These are phyloP conservation scores for Anagrus nilaparvatae DNA, from an alignment of 1,140 invertebrate genomes.

Conservation along the genomic window DNA sequence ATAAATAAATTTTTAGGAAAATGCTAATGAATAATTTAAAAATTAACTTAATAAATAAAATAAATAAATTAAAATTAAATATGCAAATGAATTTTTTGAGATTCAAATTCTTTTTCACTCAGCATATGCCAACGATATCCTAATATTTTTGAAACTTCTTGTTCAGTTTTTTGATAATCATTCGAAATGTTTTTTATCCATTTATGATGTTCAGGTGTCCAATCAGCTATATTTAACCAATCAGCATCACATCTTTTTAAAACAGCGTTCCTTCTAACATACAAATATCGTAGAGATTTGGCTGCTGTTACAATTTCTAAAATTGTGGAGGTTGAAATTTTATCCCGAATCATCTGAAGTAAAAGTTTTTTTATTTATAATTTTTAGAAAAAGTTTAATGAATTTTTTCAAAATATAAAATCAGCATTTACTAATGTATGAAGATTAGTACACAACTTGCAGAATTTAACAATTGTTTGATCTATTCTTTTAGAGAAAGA, in stretches of 20 bases:
- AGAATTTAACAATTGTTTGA: constrained; percentile 44
- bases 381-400: too few species aligned
- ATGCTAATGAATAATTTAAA: not conserved
- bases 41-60: not conserved
- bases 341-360: constrained; percentile 59
- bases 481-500: constrained; percentile 50
- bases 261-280: constrained; percentile 63
- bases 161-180: constrained; percentile 55
- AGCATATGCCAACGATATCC: constrained; percentile 62
- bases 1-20: not conserved
- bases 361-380: constrained; percentile 11
- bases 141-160: constrained; percentile 58
- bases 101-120: constrained; percentile 60
- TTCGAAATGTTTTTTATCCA: constrained; percentile 53
- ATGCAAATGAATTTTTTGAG: constrained; percentile 30
- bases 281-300: constrained; percentile 52
- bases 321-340: constrained; percentile 69
- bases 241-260: constrained; percentile 53
- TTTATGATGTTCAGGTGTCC: constrained; percentile 55
- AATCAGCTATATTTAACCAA: constrained; percentile 56
- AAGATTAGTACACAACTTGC: constrained; percentile 47
- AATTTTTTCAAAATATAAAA: constrained; percentile 23
- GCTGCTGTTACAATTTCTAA: constrained; percentile 59
- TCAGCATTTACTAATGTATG: constrained; percentile 49
- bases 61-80: constrained; percentile 14